Base-by-base conservation (phyloP, 2,797 vertebrate genomes). In the Amblyopsis hoosieri region DNA sequence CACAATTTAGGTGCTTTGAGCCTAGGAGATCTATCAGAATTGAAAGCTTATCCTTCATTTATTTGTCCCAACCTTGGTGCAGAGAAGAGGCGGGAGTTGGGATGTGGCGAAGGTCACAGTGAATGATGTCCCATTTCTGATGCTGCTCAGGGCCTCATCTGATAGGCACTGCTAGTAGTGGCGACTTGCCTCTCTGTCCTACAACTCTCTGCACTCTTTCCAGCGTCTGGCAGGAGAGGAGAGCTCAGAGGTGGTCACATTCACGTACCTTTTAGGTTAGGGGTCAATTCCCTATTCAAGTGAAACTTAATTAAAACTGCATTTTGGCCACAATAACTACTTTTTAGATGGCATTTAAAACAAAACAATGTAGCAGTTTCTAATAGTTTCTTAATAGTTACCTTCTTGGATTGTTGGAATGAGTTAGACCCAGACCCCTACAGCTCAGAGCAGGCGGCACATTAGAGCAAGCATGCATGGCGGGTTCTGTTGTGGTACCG, bases 191-290 rank as follows among this genome's bases (percentile, higher is more conserved):
- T 37, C 33, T 65, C 47, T 55, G 53, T 45, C 53, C 45, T 67
- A 66, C 65, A 79, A 60, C 72, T 62, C 72, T 62, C 49, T 80
- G 69, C 76, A 49, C 64, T 64, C 62, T 68, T 69, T 80, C 71
- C 78, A 78, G 80, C 71, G 66, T 82, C 82, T 85, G 80, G 79
- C 76, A 76, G 79, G 81, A 89, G 75, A 76, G 80, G 57, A 59
- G 62, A 83, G 64, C 72, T 61, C 73, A 63, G 58, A 64, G 69
- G 70, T 80, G 59, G 47, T 80, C 60, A 51, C 77, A 60, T 63
- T 8, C 48, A 59, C 64, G 65, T 53, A 53, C 55, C 59, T 9
- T 9, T 9, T 71, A 46, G 68, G 64, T 72, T 58, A 47, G 68
- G 37, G 56, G 54, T 46, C 53, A n/a, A 46, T 67, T 62, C 47